Base-by-base conservation (phyloP, 2,888 invertebrate genomes). In the Nemapogon koenigi region DNA sequence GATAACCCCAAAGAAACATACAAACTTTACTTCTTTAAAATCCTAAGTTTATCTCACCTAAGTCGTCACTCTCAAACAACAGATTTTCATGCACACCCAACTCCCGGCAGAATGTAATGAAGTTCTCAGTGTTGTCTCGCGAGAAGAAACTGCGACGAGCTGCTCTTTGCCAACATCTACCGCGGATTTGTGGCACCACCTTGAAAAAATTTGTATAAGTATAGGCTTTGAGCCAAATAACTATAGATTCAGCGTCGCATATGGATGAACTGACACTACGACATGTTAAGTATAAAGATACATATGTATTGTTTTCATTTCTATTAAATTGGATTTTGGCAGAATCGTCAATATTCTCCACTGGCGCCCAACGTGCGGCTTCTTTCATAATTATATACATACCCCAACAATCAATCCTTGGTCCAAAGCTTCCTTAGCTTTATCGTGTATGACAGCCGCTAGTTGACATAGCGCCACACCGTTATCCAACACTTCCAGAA, bases 41-140 rank as follows among this genome's bases (percentile, higher is more conserved):
- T 67, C 63, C n/a, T n/a, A n/a, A n/a, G n/a, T n/a, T n/a, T n/a
- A n/a, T n/a, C n/a, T n/a, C 67, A 92, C 92, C 92, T 49, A 94
- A 81, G 61, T 92, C 92, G 59, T 94, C 93, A 52, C 92, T 92
- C 73, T 94, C 94, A 62, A 94, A 94, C 30, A 94, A 81, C 40
- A 92, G 81, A 65, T 93, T 93, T 62, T 91, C 89, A 53, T 91
- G 91, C 22, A 94, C 91, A 31, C 92, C 92, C 37, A 91, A 83
- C 37, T 89, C 86, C 40, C 90, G 83, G 59, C 92, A 92, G 81
- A 94, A 94, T 44, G 87, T 87, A 50, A 94, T 86, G 66, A 94
- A 94, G 70, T 92, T 92, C 55, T 91, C 91, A 51, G 91, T 89
- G 69, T 94, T 94, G 70, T 94, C 94, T 29, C 94, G 60, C 0